Percentiles rank a stretch among this genome's conserved stretches.
Conservation (phyloP, 2,888 invertebrate species). For the Ceratothoa steindachneri region DNA sequence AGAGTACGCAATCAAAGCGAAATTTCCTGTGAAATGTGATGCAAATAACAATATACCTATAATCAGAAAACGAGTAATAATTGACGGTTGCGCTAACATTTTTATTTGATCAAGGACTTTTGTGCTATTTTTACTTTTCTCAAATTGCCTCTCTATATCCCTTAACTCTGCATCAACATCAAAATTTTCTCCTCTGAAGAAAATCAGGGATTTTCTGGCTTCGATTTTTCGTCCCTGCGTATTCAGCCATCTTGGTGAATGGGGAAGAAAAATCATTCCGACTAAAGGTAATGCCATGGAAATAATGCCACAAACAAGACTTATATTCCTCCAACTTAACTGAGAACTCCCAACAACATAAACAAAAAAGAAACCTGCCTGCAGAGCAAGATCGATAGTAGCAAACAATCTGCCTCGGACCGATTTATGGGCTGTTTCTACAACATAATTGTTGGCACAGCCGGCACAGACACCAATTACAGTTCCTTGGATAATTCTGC, state of each 20-base stretch:
- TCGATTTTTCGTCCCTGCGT: slow-evolving; percentile 29
- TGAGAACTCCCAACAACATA: slow-evolving; percentile 35
- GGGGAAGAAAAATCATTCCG: slow-evolving; percentile 29
- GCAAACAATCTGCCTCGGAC: slow-evolving; percentile 25
- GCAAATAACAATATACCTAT: slow-evolving; percentile 23
- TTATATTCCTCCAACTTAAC: slow-evolving; percentile 39
- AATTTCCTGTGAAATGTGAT: slow-evolving; percentile 33
- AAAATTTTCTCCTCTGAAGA: slow-evolving; percentile 31
- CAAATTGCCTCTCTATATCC: slow-evolving; percentile 22
- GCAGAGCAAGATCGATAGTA: slow-evolving; percentile 19
- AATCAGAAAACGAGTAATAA: slow-evolving; percentile 19
- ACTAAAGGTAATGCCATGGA: slow-evolving; percentile 30
- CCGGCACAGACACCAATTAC: slow-evolving; percentile 23
- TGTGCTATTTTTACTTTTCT: slow-evolving; percentile 2
- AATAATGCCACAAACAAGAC: slow-evolving; percentile 28
- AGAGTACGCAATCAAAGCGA: slow-evolving; percentile 29
- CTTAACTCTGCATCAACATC: slow-evolving; percentile 23
- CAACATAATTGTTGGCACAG: slow-evolving; percentile 27
- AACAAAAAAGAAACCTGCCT: slow-evolving; percentile 30
- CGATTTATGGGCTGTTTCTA: slow-evolving; percentile 23
- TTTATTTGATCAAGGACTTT: slow-evolving; percentile 22
- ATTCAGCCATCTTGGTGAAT: slow-evolving; percentile 39
- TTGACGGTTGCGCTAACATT: slow-evolving; percentile 19
- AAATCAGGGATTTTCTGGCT: slow-evolving; percentile 29
- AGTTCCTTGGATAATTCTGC: slow-evolving; percentile 15